Conservation (phyloP, 1,140 invertebrate species). For the Caligus rogercresseyi region DNA sequence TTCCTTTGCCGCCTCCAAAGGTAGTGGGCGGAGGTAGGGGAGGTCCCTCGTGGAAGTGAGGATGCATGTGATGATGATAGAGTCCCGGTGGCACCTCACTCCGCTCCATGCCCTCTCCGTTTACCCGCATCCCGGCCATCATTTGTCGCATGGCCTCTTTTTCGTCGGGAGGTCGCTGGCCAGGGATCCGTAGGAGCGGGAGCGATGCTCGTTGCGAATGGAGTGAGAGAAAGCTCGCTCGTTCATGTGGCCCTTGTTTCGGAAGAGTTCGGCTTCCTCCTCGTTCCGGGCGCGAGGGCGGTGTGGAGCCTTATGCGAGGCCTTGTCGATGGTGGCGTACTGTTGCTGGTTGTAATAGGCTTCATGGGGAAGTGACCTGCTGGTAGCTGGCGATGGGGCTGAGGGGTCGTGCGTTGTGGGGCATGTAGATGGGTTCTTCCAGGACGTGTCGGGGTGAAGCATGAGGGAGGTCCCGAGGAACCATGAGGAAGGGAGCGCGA, state of each 20-base stretch:
- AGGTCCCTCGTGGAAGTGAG: background rate
- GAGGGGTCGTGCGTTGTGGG: slow-evolving; percentile 34
- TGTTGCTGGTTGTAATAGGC: slow-evolving; percentile 39
- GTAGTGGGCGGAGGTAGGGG: background rate
- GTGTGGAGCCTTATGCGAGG: slow-evolving; percentile 17
- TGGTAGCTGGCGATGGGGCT: slow-evolving; percentile 42
- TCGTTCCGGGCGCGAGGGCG: slow-evolving; percentile 21
- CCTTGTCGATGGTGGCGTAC: slow-evolving; percentile 32
- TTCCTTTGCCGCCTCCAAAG: background rate
- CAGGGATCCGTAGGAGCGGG: slow-evolving; percentile 68
- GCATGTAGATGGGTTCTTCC: slow-evolving; percentile 44
- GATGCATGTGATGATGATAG: slow-evolving; percentile 19
- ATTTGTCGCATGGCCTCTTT: slow-evolving; percentile 69
- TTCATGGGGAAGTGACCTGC: slow-evolving; percentile 41
- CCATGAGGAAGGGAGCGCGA: slow-evolving; percentile 25
- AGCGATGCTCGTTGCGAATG: slow-evolving; percentile 74
- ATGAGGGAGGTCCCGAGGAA: slow-evolving; percentile 24
- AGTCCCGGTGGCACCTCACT: slow-evolving; percentile 27
- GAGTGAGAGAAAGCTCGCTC: slow-evolving; percentile 83
- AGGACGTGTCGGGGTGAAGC: slow-evolving; percentile 25
- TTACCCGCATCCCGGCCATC: slow-evolving; percentile 64
- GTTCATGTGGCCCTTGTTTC: slow-evolving; percentile 67
- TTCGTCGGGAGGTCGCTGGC: slow-evolving; percentile 50
- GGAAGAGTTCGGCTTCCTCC: slow-evolving; percentile 53
- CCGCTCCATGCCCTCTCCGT: slow-evolving; percentile 51